These are phyloP conservation scores for Polylopha cassiicola DNA, from an alignment of 2,888 invertebrate species.

Conservation along the genomic window DNA sequence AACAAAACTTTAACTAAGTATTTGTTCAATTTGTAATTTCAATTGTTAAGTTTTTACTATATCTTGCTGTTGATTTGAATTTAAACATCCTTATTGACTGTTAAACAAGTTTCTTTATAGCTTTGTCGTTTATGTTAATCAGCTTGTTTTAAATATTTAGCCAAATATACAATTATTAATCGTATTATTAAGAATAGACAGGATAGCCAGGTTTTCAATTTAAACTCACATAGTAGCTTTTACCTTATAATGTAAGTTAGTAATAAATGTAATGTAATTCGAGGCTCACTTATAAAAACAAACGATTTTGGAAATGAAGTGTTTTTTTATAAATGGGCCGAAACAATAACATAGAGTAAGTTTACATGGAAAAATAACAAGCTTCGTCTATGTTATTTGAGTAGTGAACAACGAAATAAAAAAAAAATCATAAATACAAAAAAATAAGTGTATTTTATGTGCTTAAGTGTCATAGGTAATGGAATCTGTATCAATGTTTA, in stretches of 20 bases:
- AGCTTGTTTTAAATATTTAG: constrained; percentile 65
- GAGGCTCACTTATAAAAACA: constrained; percentile 40
- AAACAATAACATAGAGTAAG: constrained; percentile 41
- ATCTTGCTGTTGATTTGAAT: constrained; percentile 69
- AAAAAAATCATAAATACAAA: constrained; percentile 64
- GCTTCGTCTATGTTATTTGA: constrained; percentile 48
- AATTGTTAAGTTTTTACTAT: constrained; percentile 70
- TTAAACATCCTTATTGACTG: constrained; percentile 73
- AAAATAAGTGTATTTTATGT: constrained; percentile 59
- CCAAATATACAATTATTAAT: constrained; percentile 71
- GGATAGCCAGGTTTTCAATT: constrained; percentile 78
- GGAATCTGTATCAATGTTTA: constrained; percentile 61
- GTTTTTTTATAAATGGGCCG: constrained; percentile 49
- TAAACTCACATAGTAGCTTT: constrained; percentile 61
- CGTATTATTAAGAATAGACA: constrained; percentile 70
- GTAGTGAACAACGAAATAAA: constrained; percentile 73
- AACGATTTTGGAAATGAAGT: constrained; percentile 13
- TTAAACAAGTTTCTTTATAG: constrained; percentile 54
- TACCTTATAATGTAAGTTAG: constrained; percentile 63
- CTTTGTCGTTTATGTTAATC: constrained; percentile 60
- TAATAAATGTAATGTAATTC: constrained; percentile 73
- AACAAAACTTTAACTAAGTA: constrained; percentile 14
- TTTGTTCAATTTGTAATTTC: constrained; percentile 21
- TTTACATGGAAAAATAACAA: constrained; percentile 24
- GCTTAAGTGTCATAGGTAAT: constrained; percentile 67